Conservation (phyloP, 2,888 invertebrate genomes). For the Ornithoptera priamus region DNA sequence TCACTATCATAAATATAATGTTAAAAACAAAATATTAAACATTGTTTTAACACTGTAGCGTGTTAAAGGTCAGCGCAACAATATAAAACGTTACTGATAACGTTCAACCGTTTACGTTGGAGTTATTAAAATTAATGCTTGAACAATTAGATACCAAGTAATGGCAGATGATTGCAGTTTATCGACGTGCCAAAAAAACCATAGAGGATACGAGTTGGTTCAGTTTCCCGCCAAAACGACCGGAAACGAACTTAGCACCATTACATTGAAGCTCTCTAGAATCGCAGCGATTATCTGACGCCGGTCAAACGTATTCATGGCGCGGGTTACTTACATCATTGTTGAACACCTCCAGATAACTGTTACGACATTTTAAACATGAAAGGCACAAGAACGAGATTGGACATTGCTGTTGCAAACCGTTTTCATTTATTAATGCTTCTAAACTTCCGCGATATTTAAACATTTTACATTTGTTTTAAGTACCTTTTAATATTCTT, state of each 20-base stretch:
- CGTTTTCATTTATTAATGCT: too few species aligned
- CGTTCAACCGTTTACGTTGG: not conserved
- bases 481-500: too few species aligned
- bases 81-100: not conserved
- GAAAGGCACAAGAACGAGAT: not conserved
- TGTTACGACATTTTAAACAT: slow-evolving; percentile 13
- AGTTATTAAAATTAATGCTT: slow-evolving; percentile 1
- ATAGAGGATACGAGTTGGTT: slow-evolving; percentile 7
- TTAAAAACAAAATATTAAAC: too few species aligned
- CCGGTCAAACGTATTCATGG: slow-evolving; percentile 39
- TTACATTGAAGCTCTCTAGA: slow-evolving; percentile 50
- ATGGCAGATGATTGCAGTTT: slow-evolving; percentile 3
- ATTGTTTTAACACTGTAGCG: not conserved
- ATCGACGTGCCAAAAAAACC: slow-evolving; percentile 3
- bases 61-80: not conserved
- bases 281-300: slow-evolving; percentile 50
- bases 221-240: slow-evolving; percentile 17
- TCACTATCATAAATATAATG: too few species aligned
- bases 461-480: too few species aligned
- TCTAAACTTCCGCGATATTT: too few species aligned
- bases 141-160: slow-evolving; percentile 10
- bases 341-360: slow-evolving; percentile 21
- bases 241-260: slow-evolving; percentile 22
- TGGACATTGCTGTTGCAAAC: too few species aligned
- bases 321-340: slow-evolving; percentile 21